Evolutionary conservation across 2,888 invertebrate genomes (phyloP), one percentile per base, ranked within the genome.

Genomic region (Dioctria linearis): DNA sequence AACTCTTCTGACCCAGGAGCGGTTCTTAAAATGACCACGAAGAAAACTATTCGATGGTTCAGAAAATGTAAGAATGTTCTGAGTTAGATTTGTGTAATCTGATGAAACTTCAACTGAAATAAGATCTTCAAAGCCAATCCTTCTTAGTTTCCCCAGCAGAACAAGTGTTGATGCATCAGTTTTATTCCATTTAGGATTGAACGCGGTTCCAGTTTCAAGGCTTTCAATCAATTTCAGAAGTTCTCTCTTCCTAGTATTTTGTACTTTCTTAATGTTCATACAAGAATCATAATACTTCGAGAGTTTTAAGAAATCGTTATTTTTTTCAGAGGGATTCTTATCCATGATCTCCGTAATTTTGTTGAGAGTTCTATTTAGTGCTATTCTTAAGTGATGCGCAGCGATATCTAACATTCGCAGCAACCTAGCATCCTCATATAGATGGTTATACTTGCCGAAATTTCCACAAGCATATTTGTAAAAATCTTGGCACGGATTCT

Each of bases 401-500:
- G 46, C 54, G 25, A 71, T 11, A 0, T 71, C 67, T 4, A 13
- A 3, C 67, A 67, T 46, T 6, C 46, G 42, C 0, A 8, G 3
- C n/a, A 3, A 11, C 37, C 11, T 13, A 3, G 2, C 3, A 3
- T 49, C 5, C n/a, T 42, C 11, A 11, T 42, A n/a, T 3, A 67
- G 2, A 51, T 69, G 11, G 8, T 69, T 69, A 8, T 37, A 49
- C 2, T 37, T 8, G 3, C 39, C 11, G 25, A 71, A 71, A 37
- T 71, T 71, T 11, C 71, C 71, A 51, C 71, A 71, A 8, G 71
- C 49, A 51, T 71, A 71, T n/a, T 51, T 25, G 51, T 51, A 39
- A 71, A 71, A 71, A 40, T 71, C 25, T 25, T 54, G 11, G 51
- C 71, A 71, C 5, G 71, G 71, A 71, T 71, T 51, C 2, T 11